phyloP scores from a whole-genome alignment of 2,888 invertebrate genomes.

The Drosophila meridiana region DNA sequence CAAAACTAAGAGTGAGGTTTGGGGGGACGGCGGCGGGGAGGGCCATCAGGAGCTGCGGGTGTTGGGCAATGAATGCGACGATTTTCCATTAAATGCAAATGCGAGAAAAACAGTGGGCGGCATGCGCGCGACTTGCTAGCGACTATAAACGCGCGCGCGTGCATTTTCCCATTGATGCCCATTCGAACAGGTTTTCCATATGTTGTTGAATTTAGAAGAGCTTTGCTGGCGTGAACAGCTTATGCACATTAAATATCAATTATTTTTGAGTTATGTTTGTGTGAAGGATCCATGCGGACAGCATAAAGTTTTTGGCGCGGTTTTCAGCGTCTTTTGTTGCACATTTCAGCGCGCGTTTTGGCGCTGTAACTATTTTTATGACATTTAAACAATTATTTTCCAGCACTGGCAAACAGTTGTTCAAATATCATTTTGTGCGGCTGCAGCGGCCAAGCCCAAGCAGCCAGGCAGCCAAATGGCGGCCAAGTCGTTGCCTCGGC shows the following conservation, averaged over 20 bases:
- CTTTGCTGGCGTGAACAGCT: not conserved
- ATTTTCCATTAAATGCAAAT: conserved; percentile 58
- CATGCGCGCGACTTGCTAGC: conserved; percentile 36
- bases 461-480: conserved; percentile 42
- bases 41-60: not conserved
- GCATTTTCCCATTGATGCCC: conserved; percentile 22
- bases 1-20: not conserved
- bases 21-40: not conserved
- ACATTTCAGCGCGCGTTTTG: conserved; percentile 15
- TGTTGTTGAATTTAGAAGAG: not conserved
- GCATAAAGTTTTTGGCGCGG: not conserved
- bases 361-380: conserved; percentile 62
- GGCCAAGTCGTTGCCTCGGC: conserved; percentile 50
- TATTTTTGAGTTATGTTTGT: not conserved
- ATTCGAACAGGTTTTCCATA: not conserved
- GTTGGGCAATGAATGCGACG: conserved; percentile 39
- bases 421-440: conserved; percentile 66
- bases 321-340: conserved; percentile 29
- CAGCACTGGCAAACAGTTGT: conserved; percentile 55
- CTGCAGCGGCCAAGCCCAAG: conserved; percentile 47
- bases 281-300: not conserved
- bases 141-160: conserved; percentile 45
- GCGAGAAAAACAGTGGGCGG: conserved; percentile 57
- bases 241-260: conserved; percentile 13
- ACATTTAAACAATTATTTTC: conserved; percentile 80